These are phyloP conservation scores for Lacerta agilis DNA, from an alignment of 2,797 vertebrate species.

Conservation along the genomic window DNA sequence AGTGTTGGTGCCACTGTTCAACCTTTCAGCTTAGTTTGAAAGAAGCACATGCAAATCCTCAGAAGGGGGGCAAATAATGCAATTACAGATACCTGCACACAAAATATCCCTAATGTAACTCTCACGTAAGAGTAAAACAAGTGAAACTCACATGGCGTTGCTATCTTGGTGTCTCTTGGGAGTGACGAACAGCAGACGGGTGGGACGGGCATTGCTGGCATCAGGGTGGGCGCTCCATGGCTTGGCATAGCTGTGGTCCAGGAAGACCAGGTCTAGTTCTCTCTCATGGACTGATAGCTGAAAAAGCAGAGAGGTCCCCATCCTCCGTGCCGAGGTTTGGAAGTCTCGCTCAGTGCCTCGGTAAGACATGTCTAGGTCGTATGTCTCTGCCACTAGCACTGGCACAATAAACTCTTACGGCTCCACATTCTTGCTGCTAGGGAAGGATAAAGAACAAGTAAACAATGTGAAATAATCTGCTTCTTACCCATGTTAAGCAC, in stretches of 20 bases:
- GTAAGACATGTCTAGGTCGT: conserved; percentile 78
- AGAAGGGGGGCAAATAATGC: neutral
- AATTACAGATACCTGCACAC: neutral
- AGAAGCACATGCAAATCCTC: neutral
- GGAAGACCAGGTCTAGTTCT: conserved; percentile 92
- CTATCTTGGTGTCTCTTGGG: conserved; percentile 88
- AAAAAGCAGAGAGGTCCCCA: conserved; percentile 94
- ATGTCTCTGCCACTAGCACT: conserved; percentile 24
- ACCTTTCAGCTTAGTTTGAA: neutral
- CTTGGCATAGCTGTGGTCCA: conserved; percentile 97
- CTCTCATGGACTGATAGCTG: conserved; percentile 93
- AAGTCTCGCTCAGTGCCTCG: conserved; percentile 89
- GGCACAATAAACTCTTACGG: neutral
- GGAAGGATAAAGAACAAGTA: too few species aligned
- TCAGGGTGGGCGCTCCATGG: conserved; percentile 97
- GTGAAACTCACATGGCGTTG: conserved; percentile 80
- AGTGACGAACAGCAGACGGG: conserved; percentile 91
- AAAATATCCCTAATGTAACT: accelerated
- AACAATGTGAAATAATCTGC: neutral
- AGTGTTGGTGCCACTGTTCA: neutral
- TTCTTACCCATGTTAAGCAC: neutral
- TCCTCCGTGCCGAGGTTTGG: conserved; percentile 89
- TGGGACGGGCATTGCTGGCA: conserved; percentile 93
- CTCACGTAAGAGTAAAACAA: neutral
- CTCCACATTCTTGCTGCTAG: neutral